Percentiles rank a stretch among this genome's conserved stretches.
phyloP scores from a whole-genome alignment of 2,888 invertebrate species.

The Geotrupes spiniger region DNA sequence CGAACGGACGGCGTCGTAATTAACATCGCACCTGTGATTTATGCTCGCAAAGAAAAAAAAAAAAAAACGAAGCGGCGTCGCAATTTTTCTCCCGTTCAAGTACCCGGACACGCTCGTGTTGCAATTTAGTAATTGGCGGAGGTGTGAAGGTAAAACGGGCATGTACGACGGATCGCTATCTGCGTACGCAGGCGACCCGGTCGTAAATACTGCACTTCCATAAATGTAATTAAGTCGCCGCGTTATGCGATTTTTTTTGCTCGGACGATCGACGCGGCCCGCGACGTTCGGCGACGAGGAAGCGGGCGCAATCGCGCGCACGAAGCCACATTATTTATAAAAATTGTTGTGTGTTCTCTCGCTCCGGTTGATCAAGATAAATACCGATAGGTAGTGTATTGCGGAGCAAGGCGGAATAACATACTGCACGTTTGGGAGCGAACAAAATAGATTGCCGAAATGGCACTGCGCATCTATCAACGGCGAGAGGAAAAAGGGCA shows the following conservation, averaged over 20 bases:
- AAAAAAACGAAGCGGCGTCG: too few species aligned
- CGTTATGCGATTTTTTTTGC: too few species aligned
- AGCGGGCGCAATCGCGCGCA: too few species aligned
- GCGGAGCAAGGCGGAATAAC: slow-evolving; percentile 10
- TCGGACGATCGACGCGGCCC: too few species aligned
- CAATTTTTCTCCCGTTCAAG: not conserved
- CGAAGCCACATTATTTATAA: not conserved
- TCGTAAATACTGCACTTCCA: too few species aligned
- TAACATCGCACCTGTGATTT: too few species aligned
- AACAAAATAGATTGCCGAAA: slow-evolving; percentile 5
- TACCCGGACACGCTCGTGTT: not conserved
- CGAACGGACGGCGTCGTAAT: too few species aligned
- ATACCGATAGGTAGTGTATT: slow-evolving; percentile 19
- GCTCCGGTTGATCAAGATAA: slow-evolving; percentile 17
- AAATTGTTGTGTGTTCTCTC: not conserved
- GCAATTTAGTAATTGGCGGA: slow-evolving; percentile 6
- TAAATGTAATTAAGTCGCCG: too few species aligned
- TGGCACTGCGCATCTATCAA: slow-evolving; percentile 1
- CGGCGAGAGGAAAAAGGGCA: not conserved
- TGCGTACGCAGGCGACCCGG: not conserved
- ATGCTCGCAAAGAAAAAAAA: too few species aligned
- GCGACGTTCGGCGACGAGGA: too few species aligned
- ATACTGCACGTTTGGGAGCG: slow-evolving; percentile 2
- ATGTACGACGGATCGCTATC: not conserved
- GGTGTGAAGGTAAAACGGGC: slow-evolving; percentile 5